A percentile compares a stretch with the other conserved stretches of the same genome.
Evolutionary conservation across 2,797 vertebrate species (phyloP).

Genomic region (Okamejei kenojei): DNA sequence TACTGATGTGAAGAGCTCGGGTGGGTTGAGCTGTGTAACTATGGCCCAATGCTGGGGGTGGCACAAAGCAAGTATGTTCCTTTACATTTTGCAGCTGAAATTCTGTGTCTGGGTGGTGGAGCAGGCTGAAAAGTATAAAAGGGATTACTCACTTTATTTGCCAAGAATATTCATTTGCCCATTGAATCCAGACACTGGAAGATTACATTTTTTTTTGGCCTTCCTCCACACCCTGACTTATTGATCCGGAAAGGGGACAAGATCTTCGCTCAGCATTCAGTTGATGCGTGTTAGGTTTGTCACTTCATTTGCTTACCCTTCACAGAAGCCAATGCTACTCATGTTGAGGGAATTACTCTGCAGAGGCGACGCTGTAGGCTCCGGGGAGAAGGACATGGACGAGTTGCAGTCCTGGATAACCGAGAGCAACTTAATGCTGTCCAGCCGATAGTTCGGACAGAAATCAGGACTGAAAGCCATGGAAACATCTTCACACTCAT

Average conservation of each 20-base stretch:
- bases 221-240: background rate
- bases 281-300: background rate
- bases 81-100: background rate
- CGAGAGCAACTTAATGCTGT: conserved; percentile 48
- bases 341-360: conserved; percentile 46
- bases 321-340: conserved; percentile 50
- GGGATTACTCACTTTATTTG: background rate
- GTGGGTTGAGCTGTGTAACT: background rate
- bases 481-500: conserved; percentile 37
- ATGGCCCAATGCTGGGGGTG: background rate
- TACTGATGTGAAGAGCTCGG: background rate
- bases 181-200: background rate
- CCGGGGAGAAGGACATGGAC: conserved; percentile 47
- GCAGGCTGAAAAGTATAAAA: background rate
- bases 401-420: conserved; percentile 47
- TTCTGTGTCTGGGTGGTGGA: background rate
- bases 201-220: background rate
- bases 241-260: background rate
- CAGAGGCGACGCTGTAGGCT: conserved; percentile 47
- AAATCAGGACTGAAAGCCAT: conserved; percentile 31
- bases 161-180: background rate
- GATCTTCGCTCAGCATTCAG: background rate
- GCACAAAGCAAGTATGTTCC: background rate
- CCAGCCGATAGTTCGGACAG: conserved; percentile 45
- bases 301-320: conserved; percentile 47